phyloP scores from a whole-genome alignment of 2,113 vertebrate species.

The Mastomys natalensis region DNA sequence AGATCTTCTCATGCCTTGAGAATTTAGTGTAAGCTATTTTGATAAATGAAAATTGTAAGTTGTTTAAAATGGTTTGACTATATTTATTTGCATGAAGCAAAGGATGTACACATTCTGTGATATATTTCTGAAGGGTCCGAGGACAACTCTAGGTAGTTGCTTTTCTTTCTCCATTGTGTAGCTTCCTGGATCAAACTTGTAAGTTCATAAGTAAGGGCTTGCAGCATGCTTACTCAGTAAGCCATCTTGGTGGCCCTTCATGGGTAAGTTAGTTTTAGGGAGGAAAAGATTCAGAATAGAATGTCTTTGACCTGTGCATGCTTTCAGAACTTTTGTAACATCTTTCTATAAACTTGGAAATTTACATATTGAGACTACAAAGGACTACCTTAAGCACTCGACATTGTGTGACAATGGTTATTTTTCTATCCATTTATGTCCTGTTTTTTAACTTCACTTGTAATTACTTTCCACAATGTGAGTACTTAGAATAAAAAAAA shows the following conservation, averaged over 20 bases:
- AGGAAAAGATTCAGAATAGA: background rate
- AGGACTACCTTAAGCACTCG: background rate
- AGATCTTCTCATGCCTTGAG: background rate
- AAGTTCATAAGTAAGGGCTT: background rate
- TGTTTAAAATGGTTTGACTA: background rate
- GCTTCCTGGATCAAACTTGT: too few relatives aligned
- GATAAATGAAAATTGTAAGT: background rate
- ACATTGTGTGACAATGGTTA: background rate
- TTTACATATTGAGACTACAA: background rate
- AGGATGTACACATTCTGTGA: too few relatives aligned
- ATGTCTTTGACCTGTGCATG: background rate
- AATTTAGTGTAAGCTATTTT: background rate
- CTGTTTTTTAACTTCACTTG: background rate
- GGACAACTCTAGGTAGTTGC: background rate
- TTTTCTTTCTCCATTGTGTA: background rate
- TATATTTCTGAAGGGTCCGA: background rate
- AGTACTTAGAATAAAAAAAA: background rate
- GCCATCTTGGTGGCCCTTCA: too few relatives aligned
- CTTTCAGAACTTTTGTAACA: background rate
- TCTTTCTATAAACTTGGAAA: background rate
- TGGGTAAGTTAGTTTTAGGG: background rate
- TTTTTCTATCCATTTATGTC: rapidly evolving
- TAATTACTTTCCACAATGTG: background rate
- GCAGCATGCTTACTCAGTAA: background rate
- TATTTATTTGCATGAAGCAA: background rate